Evolutionary conservation across 2,888 invertebrate species (phyloP).

Genomic region (Drosophila mayaguana): DNA sequence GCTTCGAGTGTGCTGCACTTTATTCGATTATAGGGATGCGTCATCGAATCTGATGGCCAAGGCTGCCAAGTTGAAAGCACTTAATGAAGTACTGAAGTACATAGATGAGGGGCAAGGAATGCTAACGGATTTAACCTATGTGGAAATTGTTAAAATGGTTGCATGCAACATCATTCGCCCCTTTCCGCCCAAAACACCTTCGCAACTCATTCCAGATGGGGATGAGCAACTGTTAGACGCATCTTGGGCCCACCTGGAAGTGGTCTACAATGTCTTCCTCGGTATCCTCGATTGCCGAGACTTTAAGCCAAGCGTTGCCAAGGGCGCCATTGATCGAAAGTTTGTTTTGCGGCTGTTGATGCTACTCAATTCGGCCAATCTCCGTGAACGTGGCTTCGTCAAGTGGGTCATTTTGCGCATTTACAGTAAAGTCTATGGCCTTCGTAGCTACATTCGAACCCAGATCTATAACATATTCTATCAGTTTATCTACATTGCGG

Average conservation of each 20-base stretch:
- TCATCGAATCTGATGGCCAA: background rate
- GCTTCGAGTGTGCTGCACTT: background rate
- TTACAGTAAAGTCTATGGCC: background rate
- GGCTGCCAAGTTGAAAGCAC: background rate
- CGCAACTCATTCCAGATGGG: background rate
- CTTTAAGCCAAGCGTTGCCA: background rate
- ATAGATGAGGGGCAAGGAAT: background rate
- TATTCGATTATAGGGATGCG: background rate
- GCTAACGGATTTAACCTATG: background rate
- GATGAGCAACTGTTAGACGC: background rate
- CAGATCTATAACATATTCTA: conserved; percentile 6
- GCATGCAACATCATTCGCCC: conserved; percentile 4
- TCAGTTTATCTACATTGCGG: conserved; percentile 2
- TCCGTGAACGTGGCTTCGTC: conserved; percentile 1
- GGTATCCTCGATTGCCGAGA: background rate
- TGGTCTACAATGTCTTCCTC: background rate
- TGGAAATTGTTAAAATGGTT: background rate
- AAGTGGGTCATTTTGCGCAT: background rate
- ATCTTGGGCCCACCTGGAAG: background rate
- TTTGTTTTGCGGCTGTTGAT: background rate
- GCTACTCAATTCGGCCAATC: background rate
- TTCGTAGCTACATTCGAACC: background rate
- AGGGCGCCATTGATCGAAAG: background rate
- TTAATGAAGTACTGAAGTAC: background rate
- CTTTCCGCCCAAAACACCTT: background rate